These are phyloP conservation scores for Poeciliopsis turrubarensis DNA, from an alignment of 2,113 vertebrate genomes.

Conservation along the genomic window DNA sequence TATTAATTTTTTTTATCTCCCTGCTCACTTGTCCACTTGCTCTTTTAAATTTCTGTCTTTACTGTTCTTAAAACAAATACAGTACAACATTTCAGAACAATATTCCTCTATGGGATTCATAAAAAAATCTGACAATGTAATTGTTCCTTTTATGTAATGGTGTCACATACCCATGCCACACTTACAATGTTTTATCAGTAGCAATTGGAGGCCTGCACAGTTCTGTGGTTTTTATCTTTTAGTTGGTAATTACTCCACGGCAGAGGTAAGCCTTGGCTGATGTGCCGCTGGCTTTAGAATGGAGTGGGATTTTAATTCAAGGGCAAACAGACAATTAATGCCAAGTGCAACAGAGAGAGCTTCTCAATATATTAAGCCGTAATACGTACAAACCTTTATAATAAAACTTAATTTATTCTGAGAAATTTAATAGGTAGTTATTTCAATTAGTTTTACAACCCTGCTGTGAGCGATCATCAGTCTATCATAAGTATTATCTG, in stretches of 20 bases:
- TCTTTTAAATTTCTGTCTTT: no score
- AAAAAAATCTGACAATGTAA: not conserved
- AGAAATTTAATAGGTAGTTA: conserved; percentile 24
- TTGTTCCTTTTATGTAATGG: not conserved
- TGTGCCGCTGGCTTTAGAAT: conserved; percentile 5
- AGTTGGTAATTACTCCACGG: conserved; percentile 7
- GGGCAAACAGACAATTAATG: conserved; percentile 40
- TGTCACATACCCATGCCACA: not conserved
- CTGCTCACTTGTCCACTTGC: no score
- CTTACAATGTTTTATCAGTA: conserved; percentile 40
- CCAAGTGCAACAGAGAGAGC: conserved; percentile 18
- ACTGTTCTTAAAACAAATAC: no score
- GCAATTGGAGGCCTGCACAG: conserved; percentile 22
- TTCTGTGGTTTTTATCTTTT: conserved; percentile 22
- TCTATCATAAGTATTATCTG: no score
- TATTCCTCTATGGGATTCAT: not conserved
- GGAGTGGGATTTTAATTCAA: conserved; percentile 26
- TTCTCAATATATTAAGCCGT: conserved; percentile 19
- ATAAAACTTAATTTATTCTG: conserved; percentile 31
- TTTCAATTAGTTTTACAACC: conserved; percentile 21
- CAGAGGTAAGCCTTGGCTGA: conserved; percentile 4
- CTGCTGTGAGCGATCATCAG: conserved; percentile 5
- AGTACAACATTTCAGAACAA: not conserved
- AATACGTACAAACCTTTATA: conserved; percentile 17
- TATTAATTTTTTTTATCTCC: no score